Conservation (phyloP, 2,888 invertebrate species). For the Microplitis deprimator region DNA sequence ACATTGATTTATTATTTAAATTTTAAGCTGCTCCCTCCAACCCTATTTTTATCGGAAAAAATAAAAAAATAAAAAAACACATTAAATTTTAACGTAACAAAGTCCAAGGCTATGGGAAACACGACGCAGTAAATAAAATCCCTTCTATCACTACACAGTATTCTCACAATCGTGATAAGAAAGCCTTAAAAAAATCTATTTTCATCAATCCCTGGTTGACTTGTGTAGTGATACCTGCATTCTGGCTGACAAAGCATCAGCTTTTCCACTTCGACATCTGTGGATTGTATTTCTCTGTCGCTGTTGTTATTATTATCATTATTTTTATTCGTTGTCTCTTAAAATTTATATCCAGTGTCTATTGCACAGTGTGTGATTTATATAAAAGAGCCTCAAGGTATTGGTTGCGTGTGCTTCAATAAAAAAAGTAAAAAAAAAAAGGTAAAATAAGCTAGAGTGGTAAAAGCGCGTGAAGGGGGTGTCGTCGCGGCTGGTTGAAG, state of each 20-base stretch:
- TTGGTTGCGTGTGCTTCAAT: background rate
- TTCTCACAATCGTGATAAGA: background rate
- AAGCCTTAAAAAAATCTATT: background rate
- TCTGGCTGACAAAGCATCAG: background rate
- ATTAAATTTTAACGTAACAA: background rate
- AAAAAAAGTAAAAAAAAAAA: background rate
- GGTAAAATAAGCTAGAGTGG: constrained; percentile 7
- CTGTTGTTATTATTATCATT: background rate
- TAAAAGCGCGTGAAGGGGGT: constrained; percentile 32
- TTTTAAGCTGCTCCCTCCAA: background rate
- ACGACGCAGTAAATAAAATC: background rate
- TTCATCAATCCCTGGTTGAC: background rate
- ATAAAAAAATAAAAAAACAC: background rate
- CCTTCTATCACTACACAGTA: background rate
- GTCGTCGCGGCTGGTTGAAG: constrained; percentile 37
- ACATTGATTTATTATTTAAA: background rate
- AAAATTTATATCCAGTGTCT: background rate
- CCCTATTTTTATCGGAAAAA: background rate
- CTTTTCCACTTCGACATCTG: background rate
- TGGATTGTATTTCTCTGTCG: too few species aligned
- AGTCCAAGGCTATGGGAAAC: background rate
- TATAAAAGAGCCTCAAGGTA: background rate
- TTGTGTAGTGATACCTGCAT: background rate
- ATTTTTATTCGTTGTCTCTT: background rate
- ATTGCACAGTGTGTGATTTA: background rate